Percentiles rank a stretch among this genome's conserved stretches.
These are phyloP conservation scores for Myiagra hebetior DNA, from an alignment of 2,113 vertebrate species.

Conservation along the genomic window DNA sequence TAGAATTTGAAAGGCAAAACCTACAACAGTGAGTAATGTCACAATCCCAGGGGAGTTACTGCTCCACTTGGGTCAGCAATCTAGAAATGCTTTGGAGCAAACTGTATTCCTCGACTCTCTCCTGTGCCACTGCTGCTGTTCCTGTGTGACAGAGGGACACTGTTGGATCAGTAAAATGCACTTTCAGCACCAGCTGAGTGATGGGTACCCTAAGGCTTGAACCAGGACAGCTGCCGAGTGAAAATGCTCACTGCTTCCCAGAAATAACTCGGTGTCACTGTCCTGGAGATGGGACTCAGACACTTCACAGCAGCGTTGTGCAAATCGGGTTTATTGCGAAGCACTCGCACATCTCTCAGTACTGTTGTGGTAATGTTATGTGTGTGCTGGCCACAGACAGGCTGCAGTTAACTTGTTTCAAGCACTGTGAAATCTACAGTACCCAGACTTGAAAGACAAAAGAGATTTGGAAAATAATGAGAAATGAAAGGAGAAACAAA, in stretches of 20 bases:
- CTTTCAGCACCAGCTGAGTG: not conserved
- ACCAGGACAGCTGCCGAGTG: not conserved
- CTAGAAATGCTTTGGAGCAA: not conserved
- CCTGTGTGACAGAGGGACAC: not conserved
- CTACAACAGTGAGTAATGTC: not conserved
- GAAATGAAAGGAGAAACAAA: not conserved
- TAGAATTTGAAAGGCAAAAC: not conserved
- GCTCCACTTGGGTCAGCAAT: not conserved
- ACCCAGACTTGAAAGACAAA: not conserved
- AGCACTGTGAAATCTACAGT: not conserved
- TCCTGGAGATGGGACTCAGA: rapidly evolving
- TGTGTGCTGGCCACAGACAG: not conserved
- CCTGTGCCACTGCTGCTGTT: not conserved
- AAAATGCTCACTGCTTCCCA: not conserved
- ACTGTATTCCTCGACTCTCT: not conserved
- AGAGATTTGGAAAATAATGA: not conserved
- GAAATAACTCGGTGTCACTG: not conserved
- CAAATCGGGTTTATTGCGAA: not conserved
- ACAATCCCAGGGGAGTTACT: not conserved
- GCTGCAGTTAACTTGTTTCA: not conserved
- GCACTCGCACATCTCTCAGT: not conserved
- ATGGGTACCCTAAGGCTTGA: not conserved
- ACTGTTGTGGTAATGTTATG: rapidly evolving
- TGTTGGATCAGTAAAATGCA: not conserved
- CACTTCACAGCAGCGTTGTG: not conserved